Evolutionary conservation across 2,888 invertebrate species (phyloP), one percentile per base, ranked within the genome.

Genomic region (Drosophila lacicola): DNA sequence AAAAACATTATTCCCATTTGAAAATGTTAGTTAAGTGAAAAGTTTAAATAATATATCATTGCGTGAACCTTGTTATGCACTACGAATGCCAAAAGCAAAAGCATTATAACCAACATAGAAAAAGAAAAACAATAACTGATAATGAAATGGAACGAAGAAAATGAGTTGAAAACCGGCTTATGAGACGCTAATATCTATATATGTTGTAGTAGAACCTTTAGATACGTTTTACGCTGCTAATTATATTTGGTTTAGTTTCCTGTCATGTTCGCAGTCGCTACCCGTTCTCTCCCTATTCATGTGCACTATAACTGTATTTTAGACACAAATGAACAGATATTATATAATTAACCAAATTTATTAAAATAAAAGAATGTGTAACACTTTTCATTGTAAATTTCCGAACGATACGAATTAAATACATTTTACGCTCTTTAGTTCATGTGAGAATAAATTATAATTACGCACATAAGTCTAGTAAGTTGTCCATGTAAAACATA

Each of bases 121-220:
- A 37, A 56, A 41, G 17, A 54, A 56, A 36, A 46, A 55, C 37
- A 57, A 67, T 63, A 39, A 55, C 64, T 70, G 46, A 69, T 65
- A 60, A 51, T 25, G 17, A 51, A 54, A 45, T 62, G 33, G 49
- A 65, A 45, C 19, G 19, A 53, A n/a, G 41, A 19, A 41, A 64
- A 46, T 55, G 39, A 61, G 45, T 64, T 76, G 34, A 54, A 51
- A 62, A 61, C 70, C 57, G 80, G 84, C 84, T 84, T 78, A 76
- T 58, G 51, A 84, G 87, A 82, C 82, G 87, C 83, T 83, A 83
- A 84, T 87, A 83, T 84, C 77, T 78, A 74, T 80, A 81, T 71
- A 78, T 83, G 78, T 83, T 83, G 69, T 80, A 81, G 72, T 86
- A 82, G 65, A 77, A 69, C 63, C 57, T 60, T 82, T 82, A 80